phyloP scores from a whole-genome alignment of 2,888 invertebrate genomes.

The Strigamia maritima region DNA sequence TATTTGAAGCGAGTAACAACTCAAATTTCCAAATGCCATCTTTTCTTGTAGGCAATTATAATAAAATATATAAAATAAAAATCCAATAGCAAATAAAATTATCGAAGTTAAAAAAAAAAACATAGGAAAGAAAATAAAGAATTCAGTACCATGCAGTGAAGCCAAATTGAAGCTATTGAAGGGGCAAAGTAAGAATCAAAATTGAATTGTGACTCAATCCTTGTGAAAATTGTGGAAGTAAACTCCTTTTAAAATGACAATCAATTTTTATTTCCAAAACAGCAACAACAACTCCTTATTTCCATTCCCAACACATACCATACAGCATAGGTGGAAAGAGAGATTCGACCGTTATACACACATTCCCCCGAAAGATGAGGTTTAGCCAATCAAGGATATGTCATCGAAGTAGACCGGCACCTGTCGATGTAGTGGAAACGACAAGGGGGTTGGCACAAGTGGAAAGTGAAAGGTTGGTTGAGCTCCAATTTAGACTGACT shows the following conservation, averaged over 20 bases:
- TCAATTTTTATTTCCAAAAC: conserved; percentile 2
- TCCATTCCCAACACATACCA: neutral
- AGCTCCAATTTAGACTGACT: neutral
- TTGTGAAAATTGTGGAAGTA: conserved; percentile 11
- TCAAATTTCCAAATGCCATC: neutral
- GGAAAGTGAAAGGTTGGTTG: conserved; percentile 24
- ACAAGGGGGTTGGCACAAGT: conserved; percentile 1
- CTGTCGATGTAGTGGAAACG: conserved; percentile 20
- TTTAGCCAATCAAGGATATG: conserved; percentile 1
- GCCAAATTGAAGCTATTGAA: conserved; percentile 2
- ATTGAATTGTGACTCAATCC: conserved; percentile 11
- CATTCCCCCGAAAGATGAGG: neutral
- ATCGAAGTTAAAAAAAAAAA: neutral
- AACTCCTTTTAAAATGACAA: conserved; percentile 15
- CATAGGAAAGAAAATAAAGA: neutral
- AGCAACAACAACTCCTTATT: neutral
- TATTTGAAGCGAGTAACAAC: neutral
- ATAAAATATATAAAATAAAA: neutral
- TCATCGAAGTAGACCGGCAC: conserved; percentile 16
- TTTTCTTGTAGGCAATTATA: neutral
- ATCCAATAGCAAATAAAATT: neutral
- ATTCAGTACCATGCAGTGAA: conserved; percentile 21
- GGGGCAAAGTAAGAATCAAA: conserved; percentile 21
- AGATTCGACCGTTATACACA: neutral
- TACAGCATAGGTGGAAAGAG: neutral